Conservation (phyloP, 1,140 invertebrate genomes). For the Trypoxylus dichotomus region DNA sequence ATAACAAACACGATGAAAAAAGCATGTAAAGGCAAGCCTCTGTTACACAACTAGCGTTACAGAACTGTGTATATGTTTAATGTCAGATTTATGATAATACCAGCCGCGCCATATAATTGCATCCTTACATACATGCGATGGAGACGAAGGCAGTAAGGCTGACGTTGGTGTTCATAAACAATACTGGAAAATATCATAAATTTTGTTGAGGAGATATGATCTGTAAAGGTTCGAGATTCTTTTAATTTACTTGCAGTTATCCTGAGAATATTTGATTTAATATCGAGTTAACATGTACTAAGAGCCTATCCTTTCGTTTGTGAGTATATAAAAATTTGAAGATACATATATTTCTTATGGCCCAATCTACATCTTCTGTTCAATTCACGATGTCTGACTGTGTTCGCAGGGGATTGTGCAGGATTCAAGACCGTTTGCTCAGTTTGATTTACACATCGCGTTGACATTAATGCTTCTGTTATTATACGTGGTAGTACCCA, state of each 20-base stretch:
- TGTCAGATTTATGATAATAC: slow-evolving; percentile 15
- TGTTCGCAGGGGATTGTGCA: too few relatives aligned
- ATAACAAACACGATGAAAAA: not conserved
- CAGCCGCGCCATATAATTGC: not conserved
- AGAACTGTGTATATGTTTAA: slow-evolving; percentile 4
- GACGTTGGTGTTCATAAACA: not conserved
- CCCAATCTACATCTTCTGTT: too few relatives aligned
- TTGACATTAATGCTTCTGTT: too few relatives aligned
- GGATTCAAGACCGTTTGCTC: too few relatives aligned
- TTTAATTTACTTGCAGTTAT: slow-evolving; percentile 7
- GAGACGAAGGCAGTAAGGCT: not conserved
- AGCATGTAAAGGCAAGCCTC: not conserved
- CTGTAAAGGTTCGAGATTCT: not conserved
- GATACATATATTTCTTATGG: too few relatives aligned
- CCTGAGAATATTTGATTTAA: not conserved
- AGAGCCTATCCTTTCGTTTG: not conserved
- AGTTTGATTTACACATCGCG: too few relatives aligned
- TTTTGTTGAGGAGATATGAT: not conserved
- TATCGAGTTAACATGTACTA: not conserved
- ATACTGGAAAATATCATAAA: not conserved
- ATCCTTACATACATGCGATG: not conserved
- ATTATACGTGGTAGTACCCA: too few relatives aligned
- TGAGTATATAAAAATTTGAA: not conserved
- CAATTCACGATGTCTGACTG: too few relatives aligned
- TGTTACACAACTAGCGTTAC: not conserved